Evolutionary conservation across 2,113 vertebrate species (phyloP).

Genomic region (Peromyscus maniculatus): DNA sequence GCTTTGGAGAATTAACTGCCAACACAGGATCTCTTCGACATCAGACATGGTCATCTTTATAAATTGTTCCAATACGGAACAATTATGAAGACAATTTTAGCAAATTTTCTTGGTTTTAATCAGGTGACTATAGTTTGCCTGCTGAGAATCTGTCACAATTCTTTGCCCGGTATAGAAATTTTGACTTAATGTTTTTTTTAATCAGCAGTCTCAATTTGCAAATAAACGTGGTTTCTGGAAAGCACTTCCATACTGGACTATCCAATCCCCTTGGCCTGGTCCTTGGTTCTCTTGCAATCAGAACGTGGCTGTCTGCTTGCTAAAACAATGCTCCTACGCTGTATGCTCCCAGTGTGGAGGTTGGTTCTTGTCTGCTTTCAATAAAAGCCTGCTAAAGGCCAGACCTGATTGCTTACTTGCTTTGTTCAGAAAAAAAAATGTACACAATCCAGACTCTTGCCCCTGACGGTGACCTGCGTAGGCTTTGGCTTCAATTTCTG

Average conservation of each 20-base stretch:
- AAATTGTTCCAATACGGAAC: neutral
- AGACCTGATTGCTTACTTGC: neutral
- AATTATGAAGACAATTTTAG: constrained; percentile 1
- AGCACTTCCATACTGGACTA: neutral
- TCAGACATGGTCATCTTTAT: neutral
- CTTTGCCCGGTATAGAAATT: neutral
- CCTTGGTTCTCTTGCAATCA: neutral
- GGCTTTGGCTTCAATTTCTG: neutral
- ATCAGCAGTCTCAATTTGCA: neutral
- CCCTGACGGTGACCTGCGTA: neutral
- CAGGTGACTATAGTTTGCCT: neutral
- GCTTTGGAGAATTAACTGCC: constrained; percentile 12
- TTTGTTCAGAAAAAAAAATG: neutral
- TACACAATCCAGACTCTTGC: neutral
- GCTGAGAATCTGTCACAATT: neutral
- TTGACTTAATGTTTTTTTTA: neutral
- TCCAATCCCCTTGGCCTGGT: neutral
- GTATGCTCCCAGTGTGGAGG: accelerated
- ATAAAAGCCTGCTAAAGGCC: neutral
- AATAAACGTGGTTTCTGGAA: neutral
- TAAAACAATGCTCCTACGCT: accelerated
- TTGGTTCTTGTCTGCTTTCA: neutral
- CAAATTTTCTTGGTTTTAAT: constrained; percentile 25
- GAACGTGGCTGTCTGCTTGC: neutral
- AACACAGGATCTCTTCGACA: neutral